phyloP scores from a whole-genome alignment of 2,797 vertebrate species.

The Hafferia zeledoni region DNA sequence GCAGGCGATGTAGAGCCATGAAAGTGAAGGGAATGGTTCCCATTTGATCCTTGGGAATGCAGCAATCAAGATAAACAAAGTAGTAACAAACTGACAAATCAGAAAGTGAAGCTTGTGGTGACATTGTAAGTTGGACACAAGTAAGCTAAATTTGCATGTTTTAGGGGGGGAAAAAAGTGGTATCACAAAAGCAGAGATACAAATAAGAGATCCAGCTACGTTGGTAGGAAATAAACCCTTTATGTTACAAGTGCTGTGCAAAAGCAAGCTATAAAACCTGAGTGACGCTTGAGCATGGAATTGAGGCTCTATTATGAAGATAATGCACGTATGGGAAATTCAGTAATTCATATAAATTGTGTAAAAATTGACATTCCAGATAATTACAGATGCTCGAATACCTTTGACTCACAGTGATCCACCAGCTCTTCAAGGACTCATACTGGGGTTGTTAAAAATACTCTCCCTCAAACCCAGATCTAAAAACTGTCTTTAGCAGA shows the following conservation, averaged over 20 bases:
- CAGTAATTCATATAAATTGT: background rate
- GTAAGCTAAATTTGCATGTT: background rate
- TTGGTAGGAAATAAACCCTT: background rate
- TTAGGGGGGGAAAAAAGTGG: fast-evolving
- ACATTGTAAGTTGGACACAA: background rate
- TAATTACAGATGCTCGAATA: background rate
- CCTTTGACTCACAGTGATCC: background rate
- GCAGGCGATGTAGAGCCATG: background rate
- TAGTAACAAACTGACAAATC: background rate
- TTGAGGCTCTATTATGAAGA: background rate
- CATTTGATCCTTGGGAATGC: background rate
- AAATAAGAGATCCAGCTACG: background rate
- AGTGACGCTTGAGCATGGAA: background rate
- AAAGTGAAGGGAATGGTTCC: background rate
- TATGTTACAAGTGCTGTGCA: background rate
- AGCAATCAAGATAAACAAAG: background rate
- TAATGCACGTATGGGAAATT: background rate
- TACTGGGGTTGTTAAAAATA: background rate
- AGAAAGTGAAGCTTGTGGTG: fast-evolving
- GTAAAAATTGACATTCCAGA: background rate
- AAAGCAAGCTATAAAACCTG: background rate
- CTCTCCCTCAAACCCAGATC: background rate
- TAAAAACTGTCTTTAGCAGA: background rate
- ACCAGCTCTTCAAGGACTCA: background rate
- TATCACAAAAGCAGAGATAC: background rate